phyloP scores from a whole-genome alignment of 1,140 invertebrate genomes.

The Coelopa frigida region DNA sequence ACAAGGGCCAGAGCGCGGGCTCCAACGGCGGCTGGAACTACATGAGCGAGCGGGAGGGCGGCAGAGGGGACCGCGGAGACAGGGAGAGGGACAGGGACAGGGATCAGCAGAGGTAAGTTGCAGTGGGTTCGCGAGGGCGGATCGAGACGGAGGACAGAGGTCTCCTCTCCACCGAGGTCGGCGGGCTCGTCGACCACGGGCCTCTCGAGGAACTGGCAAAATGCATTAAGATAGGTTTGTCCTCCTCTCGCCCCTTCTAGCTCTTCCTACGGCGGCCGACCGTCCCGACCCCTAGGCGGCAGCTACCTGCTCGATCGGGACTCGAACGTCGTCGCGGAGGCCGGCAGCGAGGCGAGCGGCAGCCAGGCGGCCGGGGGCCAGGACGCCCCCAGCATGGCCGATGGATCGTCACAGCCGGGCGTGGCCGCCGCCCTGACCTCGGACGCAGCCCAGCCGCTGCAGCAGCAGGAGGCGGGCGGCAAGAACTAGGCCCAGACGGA shows the following conservation, averaged over 20 bases:
- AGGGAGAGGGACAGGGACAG: constrained; percentile 17
- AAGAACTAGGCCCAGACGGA: no score
- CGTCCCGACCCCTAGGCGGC: constrained; percentile 36
- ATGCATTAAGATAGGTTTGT: constrained; percentile 41
- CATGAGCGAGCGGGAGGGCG: constrained; percentile 31
- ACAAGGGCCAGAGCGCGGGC: constrained; percentile 11
- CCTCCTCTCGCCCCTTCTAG: constrained; percentile 43
- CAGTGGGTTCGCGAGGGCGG: constrained; percentile 13
- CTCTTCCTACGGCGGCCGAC: constrained; percentile 43
- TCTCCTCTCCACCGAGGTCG: background rate
- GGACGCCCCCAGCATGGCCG: constrained; percentile 18
- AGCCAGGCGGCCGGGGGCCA: constrained; percentile 18
- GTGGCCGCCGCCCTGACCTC: constrained; percentile 22
- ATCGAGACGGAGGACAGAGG: background rate
- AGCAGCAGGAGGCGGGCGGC: no score
- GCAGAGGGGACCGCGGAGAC: background rate
- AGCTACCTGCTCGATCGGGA: constrained; percentile 42
- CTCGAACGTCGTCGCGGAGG: constrained; percentile 24
- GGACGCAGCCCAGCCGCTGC: constrained; percentile 31
- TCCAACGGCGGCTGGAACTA: constrained; percentile 28
- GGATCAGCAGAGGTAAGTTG: constrained; percentile 43
- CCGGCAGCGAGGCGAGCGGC: constrained; percentile 16
- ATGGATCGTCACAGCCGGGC: constrained; percentile 15
- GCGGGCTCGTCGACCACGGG: background rate
- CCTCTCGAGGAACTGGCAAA: constrained; percentile 23